Conservation (phyloP, 2,797 vertebrate genomes). For the Sebastes minor region DNA sequence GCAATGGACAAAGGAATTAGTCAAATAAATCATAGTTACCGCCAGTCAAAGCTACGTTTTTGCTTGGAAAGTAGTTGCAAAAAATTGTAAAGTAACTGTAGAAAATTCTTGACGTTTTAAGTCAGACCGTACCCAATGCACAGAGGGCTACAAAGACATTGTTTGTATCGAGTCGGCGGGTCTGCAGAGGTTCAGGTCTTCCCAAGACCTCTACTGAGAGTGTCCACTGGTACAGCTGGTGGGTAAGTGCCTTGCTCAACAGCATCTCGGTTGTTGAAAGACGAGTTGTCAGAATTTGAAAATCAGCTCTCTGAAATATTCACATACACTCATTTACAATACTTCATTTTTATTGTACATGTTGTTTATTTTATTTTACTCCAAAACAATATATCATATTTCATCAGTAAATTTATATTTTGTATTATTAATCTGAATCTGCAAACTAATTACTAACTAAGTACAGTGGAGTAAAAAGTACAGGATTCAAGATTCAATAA, state of each 20-base stretch:
- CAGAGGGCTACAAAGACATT: not conserved
- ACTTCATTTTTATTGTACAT: not conserved
- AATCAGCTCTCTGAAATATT: not conserved
- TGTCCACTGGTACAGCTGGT: not conserved
- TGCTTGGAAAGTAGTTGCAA: not conserved
- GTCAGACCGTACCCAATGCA: not conserved
- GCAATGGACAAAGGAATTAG: not conserved
- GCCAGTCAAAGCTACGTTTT: not conserved
- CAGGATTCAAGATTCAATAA: not conserved
- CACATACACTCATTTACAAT: not conserved
- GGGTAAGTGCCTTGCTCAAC: conserved; percentile 7
- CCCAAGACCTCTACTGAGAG: not conserved
- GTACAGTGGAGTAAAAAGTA: too few species aligned
- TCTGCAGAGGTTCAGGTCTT: not conserved
- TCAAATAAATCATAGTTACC: not conserved
- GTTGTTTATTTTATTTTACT: not conserved
- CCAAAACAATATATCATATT: too few species aligned
- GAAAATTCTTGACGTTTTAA: not conserved
- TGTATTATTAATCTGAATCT: too few species aligned
- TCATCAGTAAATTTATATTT: too few species aligned
- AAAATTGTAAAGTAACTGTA: not conserved
- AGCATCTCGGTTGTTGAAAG: not conserved
- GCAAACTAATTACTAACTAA: too few species aligned
- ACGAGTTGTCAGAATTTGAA: not conserved
- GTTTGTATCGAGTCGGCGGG: not conserved